These are phyloP conservation scores for Falcaria lacertinaria DNA, from an alignment of 2,888 invertebrate species.

Conservation along the genomic window DNA sequence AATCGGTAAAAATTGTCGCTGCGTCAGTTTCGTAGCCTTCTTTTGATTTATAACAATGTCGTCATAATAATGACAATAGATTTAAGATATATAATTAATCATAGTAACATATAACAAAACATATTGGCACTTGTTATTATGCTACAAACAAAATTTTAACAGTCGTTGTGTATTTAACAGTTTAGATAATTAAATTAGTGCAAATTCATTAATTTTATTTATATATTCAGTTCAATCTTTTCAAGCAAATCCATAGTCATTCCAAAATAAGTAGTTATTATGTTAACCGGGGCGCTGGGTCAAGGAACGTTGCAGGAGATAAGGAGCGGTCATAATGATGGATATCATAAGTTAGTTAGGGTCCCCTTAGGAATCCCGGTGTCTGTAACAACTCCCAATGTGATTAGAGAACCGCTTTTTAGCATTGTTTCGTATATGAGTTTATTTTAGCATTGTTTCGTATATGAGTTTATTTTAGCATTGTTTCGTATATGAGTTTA, in stretches of 20 bases:
- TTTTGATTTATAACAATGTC: not conserved
- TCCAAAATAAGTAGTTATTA: not conserved
- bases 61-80: not conserved
- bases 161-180: too few species aligned
- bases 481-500: too few species aligned
- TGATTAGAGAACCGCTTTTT: too few species aligned
- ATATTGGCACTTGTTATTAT: too few species aligned
- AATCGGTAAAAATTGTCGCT: not conserved
- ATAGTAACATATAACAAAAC: too few species aligned
- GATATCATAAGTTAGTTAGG: not conserved
- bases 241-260: conserved; percentile 1
- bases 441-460: too few species aligned
- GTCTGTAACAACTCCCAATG: not conserved
- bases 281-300: not conserved
- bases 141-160: too few species aligned
- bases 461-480: too few species aligned
- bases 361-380: not conserved
- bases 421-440: too few species aligned
- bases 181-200: too few species aligned
- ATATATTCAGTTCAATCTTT: too few species aligned
- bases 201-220: too few species aligned
- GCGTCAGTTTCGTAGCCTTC: not conserved
- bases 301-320: not conserved
- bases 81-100: not conserved
- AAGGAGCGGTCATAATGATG: not conserved